Evolutionary conservation across 2,113 vertebrate genomes (phyloP), one percentile per base, ranked within the genome.

Genomic region (Uria lomvia): DNA sequence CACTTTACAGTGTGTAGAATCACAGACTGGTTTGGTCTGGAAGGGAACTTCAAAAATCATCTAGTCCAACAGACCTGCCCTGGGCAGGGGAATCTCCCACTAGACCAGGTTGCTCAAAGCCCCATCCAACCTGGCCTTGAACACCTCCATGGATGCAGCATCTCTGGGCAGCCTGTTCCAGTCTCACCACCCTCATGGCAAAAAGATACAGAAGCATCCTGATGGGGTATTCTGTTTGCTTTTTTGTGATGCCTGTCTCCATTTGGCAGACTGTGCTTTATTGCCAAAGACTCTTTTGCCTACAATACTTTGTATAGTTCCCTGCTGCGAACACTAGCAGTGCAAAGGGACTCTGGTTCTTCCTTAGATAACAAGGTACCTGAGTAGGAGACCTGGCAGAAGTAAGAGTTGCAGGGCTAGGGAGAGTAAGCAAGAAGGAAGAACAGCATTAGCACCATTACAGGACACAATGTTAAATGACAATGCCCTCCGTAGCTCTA

Each of bases 281-380:
- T 2, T 72, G 40, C 34, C 34, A 19, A 40, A 43, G 34, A 5
- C 15, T 62, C 27, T 26, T 45, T 56, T 18, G 4, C 20, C 40
- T 20, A 19, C 52, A 15, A 36, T 36, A 11, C 18, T 17, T 3
- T n/a, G 36, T 2, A 18, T 0, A 18, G 45, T 0, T 18, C 26
- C n/a, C 81, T 27, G 47, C 23, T 8, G 19, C 11, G 17, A 60
- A 40, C 40, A 13, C 14, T 1, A 20, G 17, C 49, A 6, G 16
- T 1, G 14, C 62, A 15, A 10, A 11, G 15, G 38, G 34, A 26
- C 15, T 10, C 52, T 7, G 32, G 15, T 38, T 58, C n/a, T 29
- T 67, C 49, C 75, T 45, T 2, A 29, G 8, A 13, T 23, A 75
- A 8, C 5, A 26, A 15, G 24, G 52, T 32, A 47, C 15, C 29